Evolutionary conservation across 2,888 invertebrate species (phyloP).

Genomic region (Allacma fusca): DNA sequence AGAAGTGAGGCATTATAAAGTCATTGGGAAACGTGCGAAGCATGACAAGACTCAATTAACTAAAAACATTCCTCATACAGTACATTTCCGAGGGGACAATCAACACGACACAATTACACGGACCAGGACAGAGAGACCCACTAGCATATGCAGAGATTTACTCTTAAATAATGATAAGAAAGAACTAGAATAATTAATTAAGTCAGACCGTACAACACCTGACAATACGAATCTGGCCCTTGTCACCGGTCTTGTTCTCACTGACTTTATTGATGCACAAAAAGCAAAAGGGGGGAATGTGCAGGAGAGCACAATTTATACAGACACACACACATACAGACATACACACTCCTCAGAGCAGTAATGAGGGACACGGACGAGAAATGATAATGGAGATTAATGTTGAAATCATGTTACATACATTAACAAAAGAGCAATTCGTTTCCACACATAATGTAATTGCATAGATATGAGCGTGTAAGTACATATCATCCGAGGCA

Average conservation of each 20-base stretch:
- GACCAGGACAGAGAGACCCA: too few relatives aligned
- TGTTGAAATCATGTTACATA: background rate
- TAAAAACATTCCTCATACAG: background rate
- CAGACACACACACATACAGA: too few relatives aligned
- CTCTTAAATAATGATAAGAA: conserved; percentile 10
- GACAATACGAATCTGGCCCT: too few relatives aligned
- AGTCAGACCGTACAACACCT: background rate
- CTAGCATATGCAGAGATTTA: background rate
- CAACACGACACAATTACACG: too few relatives aligned
- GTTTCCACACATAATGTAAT: too few relatives aligned
- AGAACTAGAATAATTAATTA: conserved; percentile 12
- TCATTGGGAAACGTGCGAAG: background rate
- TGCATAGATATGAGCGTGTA: too few relatives aligned
- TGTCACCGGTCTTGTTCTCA: too few relatives aligned
- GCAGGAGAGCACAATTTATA: too few relatives aligned
- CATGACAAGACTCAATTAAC: conserved; percentile 3
- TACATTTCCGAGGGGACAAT: background rate
- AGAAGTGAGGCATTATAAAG: background rate
- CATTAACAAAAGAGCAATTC: too few relatives aligned
- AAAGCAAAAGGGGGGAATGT: too few relatives aligned
- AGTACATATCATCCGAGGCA: too few relatives aligned
- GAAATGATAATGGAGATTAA: conserved; percentile 12
- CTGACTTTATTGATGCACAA: too few relatives aligned
- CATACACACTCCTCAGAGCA: background rate
- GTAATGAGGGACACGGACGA: background rate